These are phyloP conservation scores for Eumaeus atala DNA, from an alignment of 1,140 invertebrate species.

Conservation along the genomic window DNA sequence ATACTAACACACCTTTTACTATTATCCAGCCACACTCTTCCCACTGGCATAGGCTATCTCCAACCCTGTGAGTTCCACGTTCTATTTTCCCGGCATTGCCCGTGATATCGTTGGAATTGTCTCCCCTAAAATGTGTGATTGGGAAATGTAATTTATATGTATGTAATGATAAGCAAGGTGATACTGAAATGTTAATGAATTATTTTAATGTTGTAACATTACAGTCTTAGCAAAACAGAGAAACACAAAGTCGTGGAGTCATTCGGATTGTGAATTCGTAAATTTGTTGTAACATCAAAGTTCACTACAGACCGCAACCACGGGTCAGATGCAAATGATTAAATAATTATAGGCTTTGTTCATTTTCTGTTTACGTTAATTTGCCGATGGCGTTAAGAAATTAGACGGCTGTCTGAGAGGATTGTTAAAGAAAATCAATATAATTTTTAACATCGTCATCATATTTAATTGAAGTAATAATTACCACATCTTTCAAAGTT, in stretches of 20 bases:
- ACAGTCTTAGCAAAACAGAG: too few relatives aligned
- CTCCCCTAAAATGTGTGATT: too few relatives aligned
- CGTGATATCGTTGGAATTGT: too few relatives aligned
- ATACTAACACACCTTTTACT: background rate
- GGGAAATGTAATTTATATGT: too few relatives aligned
- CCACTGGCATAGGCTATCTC: background rate
- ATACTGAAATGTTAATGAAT: too few relatives aligned
- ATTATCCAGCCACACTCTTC: background rate
- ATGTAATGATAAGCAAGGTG: too few relatives aligned
- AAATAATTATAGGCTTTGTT: constrained; percentile 7
- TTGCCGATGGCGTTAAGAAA: constrained; percentile 7
- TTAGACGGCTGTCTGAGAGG: background rate
- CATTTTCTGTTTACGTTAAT: constrained; percentile 1
- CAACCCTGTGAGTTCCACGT: too few relatives aligned
- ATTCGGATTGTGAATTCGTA: background rate
- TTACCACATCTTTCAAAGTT: background rate
- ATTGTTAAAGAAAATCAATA: constrained; percentile 5
- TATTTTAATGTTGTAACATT: too few relatives aligned
- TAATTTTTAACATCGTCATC: background rate
- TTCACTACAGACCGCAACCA: background rate
- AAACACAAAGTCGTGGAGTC: background rate
- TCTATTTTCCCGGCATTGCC: too few relatives aligned
- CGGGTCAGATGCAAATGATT: constrained; percentile 5
- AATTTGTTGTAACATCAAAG: background rate
- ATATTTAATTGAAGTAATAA: background rate